Evolutionary conservation across 1,140 invertebrate genomes (phyloP).

Genomic region (Pissodes strobi): DNA sequence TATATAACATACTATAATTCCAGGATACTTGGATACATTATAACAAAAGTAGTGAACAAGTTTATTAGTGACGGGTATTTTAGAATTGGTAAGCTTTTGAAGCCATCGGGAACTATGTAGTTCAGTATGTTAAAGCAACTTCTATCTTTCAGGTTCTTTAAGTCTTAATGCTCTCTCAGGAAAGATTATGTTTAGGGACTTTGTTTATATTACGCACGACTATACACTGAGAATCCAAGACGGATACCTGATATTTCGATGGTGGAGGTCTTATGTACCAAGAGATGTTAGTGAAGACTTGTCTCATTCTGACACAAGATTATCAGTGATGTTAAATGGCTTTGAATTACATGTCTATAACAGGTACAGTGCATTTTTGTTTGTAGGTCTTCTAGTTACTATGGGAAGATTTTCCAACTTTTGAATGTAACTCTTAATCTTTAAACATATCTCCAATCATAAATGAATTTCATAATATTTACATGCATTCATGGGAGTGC

Average conservation of each 20-base stretch:
- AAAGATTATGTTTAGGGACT: constrained; percentile 98
- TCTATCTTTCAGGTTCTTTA: constrained; percentile 76
- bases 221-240: constrained; percentile 93
- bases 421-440: too few species aligned
- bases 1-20: constrained; percentile 97
- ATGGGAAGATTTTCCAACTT: too few species aligned
- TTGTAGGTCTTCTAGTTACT: too few species aligned
- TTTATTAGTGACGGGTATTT: constrained; percentile 85
- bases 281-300: constrained; percentile 93
- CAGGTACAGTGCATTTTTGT: constrained; percentile 54
- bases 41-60: constrained; percentile 87
- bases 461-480: too few species aligned
- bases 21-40: constrained; percentile 84
- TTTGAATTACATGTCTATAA: constrained; percentile 97
- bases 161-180: constrained; percentile 93
- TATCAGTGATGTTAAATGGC: constrained; percentile 93
- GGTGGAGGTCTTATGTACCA: constrained; percentile 94
- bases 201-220: constrained; percentile 94
- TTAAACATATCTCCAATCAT: too few species aligned
- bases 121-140: not conserved
- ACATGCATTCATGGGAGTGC: too few species aligned
- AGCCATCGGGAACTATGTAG: not conserved
- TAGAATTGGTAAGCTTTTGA: constrained; percentile 76
- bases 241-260: constrained; percentile 95
- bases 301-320: constrained; percentile 91